Base-by-base conservation (phyloP, 2,113 vertebrate genomes). In the Mionectes macconnelli region DNA sequence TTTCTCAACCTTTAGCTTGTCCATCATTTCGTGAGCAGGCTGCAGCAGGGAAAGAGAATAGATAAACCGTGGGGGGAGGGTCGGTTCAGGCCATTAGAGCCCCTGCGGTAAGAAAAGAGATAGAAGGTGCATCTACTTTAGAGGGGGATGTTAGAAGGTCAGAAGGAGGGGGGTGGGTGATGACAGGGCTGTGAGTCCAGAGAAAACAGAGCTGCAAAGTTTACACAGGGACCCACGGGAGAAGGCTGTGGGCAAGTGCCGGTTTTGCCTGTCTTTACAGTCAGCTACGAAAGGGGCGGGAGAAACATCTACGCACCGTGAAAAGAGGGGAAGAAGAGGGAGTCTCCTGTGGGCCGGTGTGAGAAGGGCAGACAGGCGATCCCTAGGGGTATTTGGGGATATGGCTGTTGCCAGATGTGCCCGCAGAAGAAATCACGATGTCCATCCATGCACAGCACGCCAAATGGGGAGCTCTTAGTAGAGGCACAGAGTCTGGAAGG, bases 1-100 rank as follows among this genome's bases (percentile, higher is more conserved):
- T 95, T 95, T 91, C 84, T 94, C 90, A 94, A 0, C 91, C 88
- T 96, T 87, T 93, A 67, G 68, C 91, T 89, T 94, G 94, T 94
- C 93, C 76, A 63, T 96, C 94, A 90, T 69, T 81, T 73, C 53
- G 27, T 0, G 25, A 80, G 44, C 72, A 83, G 70, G 42, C 93
- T 95, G 90, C 64, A 74, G 84, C 67, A 37, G 13, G 66, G 70
- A 74, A 52, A 78, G 69, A 33, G 59, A 42, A 57, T 56, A 83
- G 96, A 95, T 53, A 96, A 94, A 88, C 37, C 0, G 2, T 4
- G 28, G 75, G 81, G 72, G 91, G 6, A 87, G 90, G 78, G 53
- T 1, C 73, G n/a, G 22, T 25, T 50, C 67, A 27, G 78, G 79
- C 67, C 78, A 88, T 82, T 62, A 83, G 21, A 88, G 52, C 72